phyloP scores from a whole-genome alignment of 2,797 vertebrate genomes.

The Cephalopachus bancanus region DNA sequence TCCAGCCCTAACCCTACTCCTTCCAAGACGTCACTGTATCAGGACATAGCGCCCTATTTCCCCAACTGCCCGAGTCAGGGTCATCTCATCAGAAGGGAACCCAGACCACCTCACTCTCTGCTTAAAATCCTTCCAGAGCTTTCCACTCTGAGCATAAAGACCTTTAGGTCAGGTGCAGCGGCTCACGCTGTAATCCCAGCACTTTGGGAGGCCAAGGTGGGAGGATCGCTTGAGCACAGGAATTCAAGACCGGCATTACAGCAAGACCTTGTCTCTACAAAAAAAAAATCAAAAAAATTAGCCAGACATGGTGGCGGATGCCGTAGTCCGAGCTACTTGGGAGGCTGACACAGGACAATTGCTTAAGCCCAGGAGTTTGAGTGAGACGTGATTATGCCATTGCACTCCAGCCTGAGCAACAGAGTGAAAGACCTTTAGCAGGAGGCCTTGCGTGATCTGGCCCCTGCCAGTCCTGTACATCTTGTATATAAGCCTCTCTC shows the following conservation, averaged over 20 bases:
- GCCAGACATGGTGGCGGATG: no score
- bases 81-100: not conserved
- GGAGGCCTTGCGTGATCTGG: not conserved
- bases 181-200: no score
- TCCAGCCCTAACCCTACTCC: fast-evolving
- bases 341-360: no score
- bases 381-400: no score
- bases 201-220: no score
- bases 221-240: no score
- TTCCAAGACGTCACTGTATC: not conserved
- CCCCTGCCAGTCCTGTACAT: fast-evolving
- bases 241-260: no score
- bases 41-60: not conserved
- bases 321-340: no score
- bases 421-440: not conserved
- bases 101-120: not conserved
- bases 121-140: not conserved
- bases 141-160: not conserved
- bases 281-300: no score
- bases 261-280: no score
- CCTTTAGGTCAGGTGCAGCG: not conserved
- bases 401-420: no score
- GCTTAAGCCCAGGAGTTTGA: no score
- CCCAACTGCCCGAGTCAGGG: not conserved
- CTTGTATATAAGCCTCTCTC: fast-evolving